Evolutionary conservation across 2,888 invertebrate species (phyloP).

Genomic region (Pterobdella sp.): DNA sequence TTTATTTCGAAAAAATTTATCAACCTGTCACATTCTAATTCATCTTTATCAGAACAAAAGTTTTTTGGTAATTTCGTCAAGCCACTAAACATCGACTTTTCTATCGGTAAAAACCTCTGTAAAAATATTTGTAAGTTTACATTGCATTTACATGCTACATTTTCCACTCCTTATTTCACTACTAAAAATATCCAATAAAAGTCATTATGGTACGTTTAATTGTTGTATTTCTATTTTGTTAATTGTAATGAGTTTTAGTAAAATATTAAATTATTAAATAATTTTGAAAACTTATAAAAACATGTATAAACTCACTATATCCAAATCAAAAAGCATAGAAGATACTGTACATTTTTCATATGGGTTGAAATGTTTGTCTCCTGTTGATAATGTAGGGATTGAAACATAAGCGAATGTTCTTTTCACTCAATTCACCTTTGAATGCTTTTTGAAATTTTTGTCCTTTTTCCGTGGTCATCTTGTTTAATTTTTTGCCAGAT

Average conservation of each 20-base stretch:
- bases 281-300: neutral
- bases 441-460: too few relatives aligned
- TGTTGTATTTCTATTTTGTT: neutral
- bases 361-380: slow-evolving; percentile 10
- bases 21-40: neutral
- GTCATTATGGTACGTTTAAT: neutral
- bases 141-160: neutral
- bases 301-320: slow-evolving; percentile 3
- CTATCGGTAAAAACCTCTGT: slow-evolving; percentile 27
- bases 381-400: too few relatives aligned
- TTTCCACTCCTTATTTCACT: neutral
- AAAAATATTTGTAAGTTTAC: neutral
- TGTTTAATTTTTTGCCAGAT: too few relatives aligned
- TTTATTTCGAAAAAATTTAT: too few relatives aligned
- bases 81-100: slow-evolving; percentile 28
- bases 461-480: too few relatives aligned
- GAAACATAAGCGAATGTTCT: too few relatives aligned
- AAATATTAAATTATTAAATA: too few relatives aligned
- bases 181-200: neutral
- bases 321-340: slow-evolving; percentile 16
- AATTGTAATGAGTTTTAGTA: too few relatives aligned
- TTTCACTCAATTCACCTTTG: too few relatives aligned
- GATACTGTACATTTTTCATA: slow-evolving; percentile 24
- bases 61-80: slow-evolving; percentile 23
- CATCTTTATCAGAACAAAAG: neutral